A percentile compares a stretch with the other conserved stretches of the same genome.
Evolutionary conservation across 2,888 invertebrate genomes (phyloP).

Genomic region (Drosophila crucigera): DNA sequence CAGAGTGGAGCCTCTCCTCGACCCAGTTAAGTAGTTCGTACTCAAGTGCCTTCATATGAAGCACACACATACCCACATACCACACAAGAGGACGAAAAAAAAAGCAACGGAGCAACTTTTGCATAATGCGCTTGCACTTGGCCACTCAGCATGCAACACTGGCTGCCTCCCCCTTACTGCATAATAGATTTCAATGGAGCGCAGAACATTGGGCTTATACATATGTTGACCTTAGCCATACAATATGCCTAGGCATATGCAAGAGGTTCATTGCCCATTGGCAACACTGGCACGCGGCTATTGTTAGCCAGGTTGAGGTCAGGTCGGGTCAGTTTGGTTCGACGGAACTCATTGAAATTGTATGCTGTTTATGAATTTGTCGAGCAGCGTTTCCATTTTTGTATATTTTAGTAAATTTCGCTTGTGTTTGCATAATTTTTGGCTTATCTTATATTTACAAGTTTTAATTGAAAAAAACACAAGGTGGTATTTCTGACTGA

Average conservation of each 20-base stretch:
- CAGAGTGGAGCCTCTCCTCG: slow-evolving; percentile 46
- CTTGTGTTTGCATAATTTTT: slow-evolving; percentile 47
- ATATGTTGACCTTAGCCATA: slow-evolving; percentile 66
- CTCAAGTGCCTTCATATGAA: slow-evolving; percentile 50
- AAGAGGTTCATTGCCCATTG: slow-evolving; percentile 69
- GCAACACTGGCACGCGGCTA: slow-evolving; percentile 33
- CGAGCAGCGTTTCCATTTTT: slow-evolving; percentile 14
- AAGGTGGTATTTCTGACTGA: slow-evolving; percentile 57
- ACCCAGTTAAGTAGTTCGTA: slow-evolving; percentile 63
- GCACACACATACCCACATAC: slow-evolving; percentile 4
- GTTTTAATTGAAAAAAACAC: slow-evolving; percentile 71
- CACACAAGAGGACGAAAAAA: slow-evolving; percentile 5
- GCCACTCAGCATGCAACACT: background rate
- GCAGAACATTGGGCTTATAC: slow-evolving; percentile 46
- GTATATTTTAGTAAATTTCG: slow-evolving; percentile 18
- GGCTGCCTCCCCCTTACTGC: slow-evolving; percentile 27
- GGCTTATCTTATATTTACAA: slow-evolving; percentile 72
- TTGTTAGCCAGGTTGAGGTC: slow-evolving; percentile 31
- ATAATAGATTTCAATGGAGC: slow-evolving; percentile 72
- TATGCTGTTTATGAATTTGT: slow-evolving; percentile 71
- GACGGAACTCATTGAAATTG: slow-evolving; percentile 54
- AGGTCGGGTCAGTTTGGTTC: slow-evolving; percentile 16
- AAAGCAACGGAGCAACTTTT: slow-evolving; percentile 59
- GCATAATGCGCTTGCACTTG: slow-evolving; percentile 71
- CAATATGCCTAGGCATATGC: slow-evolving; percentile 39